Conservation (phyloP, 2,797 vertebrate species). For the Lagodon rhomboides region DNA sequence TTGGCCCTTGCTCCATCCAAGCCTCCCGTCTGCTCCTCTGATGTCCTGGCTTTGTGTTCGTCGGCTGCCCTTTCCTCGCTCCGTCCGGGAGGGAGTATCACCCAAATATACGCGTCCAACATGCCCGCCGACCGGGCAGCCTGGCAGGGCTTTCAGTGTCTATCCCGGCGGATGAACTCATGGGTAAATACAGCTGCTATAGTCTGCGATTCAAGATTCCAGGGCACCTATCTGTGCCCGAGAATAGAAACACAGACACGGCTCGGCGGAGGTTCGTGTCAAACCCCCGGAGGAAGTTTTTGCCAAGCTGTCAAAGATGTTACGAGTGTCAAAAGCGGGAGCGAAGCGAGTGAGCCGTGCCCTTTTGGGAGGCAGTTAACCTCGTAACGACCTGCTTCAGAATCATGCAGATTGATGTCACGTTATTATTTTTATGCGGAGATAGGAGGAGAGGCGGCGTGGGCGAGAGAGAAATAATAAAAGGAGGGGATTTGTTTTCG, state of each 20-base stretch:
- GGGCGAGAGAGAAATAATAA: slow-evolving; percentile 13
- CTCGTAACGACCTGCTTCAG: slow-evolving; percentile 49
- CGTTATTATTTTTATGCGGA: slow-evolving; percentile 59
- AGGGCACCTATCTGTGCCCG: slow-evolving; percentile 69
- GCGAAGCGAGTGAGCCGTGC: slow-evolving; percentile 21
- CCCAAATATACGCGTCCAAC: slow-evolving; percentile 29
- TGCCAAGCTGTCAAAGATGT: slow-evolving; percentile 58
- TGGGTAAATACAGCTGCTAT: slow-evolving; percentile 74
- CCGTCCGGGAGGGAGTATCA: slow-evolving; percentile 63
- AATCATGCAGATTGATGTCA: slow-evolving; percentile 42
- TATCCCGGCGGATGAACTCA: slow-evolving; percentile 78
- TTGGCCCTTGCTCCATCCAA: slow-evolving; percentile 36
- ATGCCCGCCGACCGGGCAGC: background rate
- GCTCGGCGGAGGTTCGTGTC: slow-evolving; percentile 20
- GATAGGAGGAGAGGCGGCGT: background rate
- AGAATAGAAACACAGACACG: slow-evolving; percentile 64
- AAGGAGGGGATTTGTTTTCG: slow-evolving; percentile 24
- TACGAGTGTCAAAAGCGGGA: slow-evolving; percentile 33
- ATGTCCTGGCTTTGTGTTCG: slow-evolving; percentile 43
- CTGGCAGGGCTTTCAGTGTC: slow-evolving; percentile 54
- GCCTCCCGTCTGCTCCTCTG: slow-evolving; percentile 42
- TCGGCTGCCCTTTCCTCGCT: slow-evolving; percentile 59
- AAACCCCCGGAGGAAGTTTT: slow-evolving; percentile 36
- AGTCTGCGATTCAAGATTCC: slow-evolving; percentile 64
- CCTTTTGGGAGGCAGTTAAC: slow-evolving; percentile 67